Evolutionary conservation across 2,888 invertebrate species (phyloP).

Genomic region (Spodoptera littoralis): DNA sequence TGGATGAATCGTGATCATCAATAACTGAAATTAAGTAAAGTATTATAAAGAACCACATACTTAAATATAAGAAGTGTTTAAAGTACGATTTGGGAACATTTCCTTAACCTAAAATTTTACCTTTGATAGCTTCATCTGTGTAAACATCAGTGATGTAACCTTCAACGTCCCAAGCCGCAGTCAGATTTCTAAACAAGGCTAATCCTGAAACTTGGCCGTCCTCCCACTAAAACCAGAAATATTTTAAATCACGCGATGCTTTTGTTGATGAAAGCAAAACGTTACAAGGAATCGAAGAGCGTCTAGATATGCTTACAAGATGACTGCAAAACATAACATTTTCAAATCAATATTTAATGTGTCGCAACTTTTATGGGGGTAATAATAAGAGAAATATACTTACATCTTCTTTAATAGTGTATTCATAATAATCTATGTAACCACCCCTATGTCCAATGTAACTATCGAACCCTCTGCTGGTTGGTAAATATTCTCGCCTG

Average conservation of each 20-base stretch:
- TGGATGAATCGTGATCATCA: constrained; percentile 84
- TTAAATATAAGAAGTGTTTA: no score
- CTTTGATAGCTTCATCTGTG: constrained; percentile 89
- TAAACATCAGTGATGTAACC: constrained; percentile 92
- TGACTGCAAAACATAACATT: no score
- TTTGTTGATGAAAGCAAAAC: no score
- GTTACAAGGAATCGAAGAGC: no score
- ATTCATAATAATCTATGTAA: constrained; percentile 93
- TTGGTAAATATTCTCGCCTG: constrained; percentile 90
- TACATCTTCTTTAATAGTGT: constrained; percentile 74
- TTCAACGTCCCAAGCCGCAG: constrained; percentile 87
- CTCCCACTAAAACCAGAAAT: constrained; percentile 25
- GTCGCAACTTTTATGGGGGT: no score
- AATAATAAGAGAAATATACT: constrained; percentile 39
- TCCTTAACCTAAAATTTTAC: constrained; percentile 61
- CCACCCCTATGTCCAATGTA: constrained; percentile 96
- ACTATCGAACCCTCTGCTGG: constrained; percentile 93
- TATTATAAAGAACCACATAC: no score
- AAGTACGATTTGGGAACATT: no score
- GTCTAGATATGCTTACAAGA: no score
- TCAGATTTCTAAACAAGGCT: constrained; percentile 85
- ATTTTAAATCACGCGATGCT: no score
- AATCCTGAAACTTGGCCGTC: constrained; percentile 76
- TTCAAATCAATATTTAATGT: no score
- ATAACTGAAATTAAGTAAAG: constrained; percentile 81